phyloP scores from a whole-genome alignment of 2,888 invertebrate species.

The Hecatera dysodea region DNA sequence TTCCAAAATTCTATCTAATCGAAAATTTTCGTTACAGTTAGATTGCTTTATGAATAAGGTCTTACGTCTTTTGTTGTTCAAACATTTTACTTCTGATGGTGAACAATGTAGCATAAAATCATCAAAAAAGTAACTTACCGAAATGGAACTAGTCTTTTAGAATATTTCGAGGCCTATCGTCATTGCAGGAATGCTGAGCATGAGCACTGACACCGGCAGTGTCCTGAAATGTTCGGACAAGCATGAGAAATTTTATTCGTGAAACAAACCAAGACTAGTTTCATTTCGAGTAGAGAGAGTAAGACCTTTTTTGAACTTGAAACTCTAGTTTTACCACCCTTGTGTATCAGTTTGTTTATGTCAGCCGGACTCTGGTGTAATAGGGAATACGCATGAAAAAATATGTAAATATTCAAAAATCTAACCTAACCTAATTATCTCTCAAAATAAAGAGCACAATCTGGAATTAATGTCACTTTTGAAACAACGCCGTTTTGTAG shows the following conservation, averaged over 20 bases:
- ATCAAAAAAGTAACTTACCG: conserved; percentile 36
- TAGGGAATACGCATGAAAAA: no score
- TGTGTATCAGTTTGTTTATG: background rate
- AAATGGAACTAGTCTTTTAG: conserved; percentile 52
- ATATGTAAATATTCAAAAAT: no score
- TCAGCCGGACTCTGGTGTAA: background rate
- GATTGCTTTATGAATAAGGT: no score
- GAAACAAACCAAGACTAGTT: conserved; percentile 42
- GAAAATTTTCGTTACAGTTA: no score
- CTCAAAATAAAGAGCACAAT: no score
- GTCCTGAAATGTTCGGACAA: conserved; percentile 47
- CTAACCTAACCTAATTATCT: no score
- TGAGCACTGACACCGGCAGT: conserved; percentile 13
- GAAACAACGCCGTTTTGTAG: no score
- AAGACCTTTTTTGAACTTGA: no score
- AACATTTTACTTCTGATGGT: background rate
- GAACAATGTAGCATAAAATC: background rate
- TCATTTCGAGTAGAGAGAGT: conserved; percentile 15
- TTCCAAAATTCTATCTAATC: no score
- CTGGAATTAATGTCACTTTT: no score
- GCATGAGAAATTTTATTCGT: conserved; percentile 2
- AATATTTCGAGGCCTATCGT: conserved; percentile 9
- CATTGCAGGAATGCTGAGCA: background rate
- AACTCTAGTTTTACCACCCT: background rate
- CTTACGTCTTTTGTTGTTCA: background rate